Evolutionary conservation across 2,888 invertebrate genomes (phyloP), one percentile per base, ranked within the genome.

Genomic region (Macaria notata): DNA sequence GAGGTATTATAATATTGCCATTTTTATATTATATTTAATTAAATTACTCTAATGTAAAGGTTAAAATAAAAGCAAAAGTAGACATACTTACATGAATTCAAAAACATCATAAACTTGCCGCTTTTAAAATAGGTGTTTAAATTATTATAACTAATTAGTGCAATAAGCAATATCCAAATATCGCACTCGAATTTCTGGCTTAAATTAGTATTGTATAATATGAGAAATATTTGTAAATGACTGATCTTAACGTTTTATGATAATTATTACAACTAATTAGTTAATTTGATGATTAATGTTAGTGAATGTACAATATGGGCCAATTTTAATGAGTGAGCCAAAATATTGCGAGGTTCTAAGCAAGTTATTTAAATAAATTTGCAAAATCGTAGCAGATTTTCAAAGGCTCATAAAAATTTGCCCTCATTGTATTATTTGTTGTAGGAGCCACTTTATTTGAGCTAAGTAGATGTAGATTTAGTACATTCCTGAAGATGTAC

Each of bases 401-500:
- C 19, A 19, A 19, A 2, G 19, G 19, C 19, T 19, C 19, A 19
- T 19, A 19, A 19, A 19, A 1, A 19, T 19, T 19, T 1, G 19
- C 19, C 19, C 19, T 19, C 19, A 2, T 19, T 19, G 19, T 59
- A 59, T 54, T 45, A 51, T 59, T 48, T 52, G 46, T 39, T 39
- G 41, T 59, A 59, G 54, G 47, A 58, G 59, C 63, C 55, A 61
- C 61, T 56, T 73, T 74, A 73, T 72, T 77, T 59, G 74, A 74
- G 79, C 75, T 81, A 78, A 76, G 76, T 86, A 86, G 84, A 65
- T 51, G 68, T 83, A 84, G 82, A 74, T 73, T 76, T 82, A 83
- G 89, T 90, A 89, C 90, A 89, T 89, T 89, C 89, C 89, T 81
- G 78, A 81, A 44, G 64, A 87, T 88, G 89, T 89, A 89, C 89